These are phyloP conservation scores for Heliconius himera DNA, from an alignment of 1,140 invertebrate genomes.

Conservation along the genomic window DNA sequence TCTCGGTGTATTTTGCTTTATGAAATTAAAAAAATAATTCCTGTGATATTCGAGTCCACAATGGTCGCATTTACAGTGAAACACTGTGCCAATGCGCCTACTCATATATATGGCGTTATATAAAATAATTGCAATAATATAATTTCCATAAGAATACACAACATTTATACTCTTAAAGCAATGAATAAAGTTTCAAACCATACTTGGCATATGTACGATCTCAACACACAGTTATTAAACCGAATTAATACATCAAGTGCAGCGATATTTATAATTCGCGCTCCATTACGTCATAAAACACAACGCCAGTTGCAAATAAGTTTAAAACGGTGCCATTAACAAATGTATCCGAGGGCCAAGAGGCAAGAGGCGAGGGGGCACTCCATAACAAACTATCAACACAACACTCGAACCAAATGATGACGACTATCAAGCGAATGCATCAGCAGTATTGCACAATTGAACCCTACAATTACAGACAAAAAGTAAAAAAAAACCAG, in stretches of 20 bases:
- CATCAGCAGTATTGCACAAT: slow-evolving; percentile 76
- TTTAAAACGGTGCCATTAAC: slow-evolving; percentile 47
- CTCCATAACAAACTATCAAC: slow-evolving; percentile 76
- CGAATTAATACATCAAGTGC: slow-evolving; percentile 15
- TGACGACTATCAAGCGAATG: slow-evolving; percentile 72
- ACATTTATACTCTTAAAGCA: not conserved
- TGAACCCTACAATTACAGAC: slow-evolving; percentile 63
- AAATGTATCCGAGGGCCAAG: slow-evolving; percentile 46
- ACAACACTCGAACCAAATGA: slow-evolving; percentile 60
- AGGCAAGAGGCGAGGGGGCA: slow-evolving; percentile 27
- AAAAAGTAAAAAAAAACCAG: slow-evolving; percentile 54
- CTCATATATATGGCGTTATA: no score
- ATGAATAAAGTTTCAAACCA: not conserved
- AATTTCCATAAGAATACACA: no score
- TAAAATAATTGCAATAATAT: no score
- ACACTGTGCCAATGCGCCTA: no score
- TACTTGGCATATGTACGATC: not conserved
- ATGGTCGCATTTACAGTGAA: no score
- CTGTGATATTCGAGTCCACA: no score
- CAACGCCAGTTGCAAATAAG: slow-evolving; percentile 32
- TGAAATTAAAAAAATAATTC: no score
- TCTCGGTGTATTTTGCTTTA: no score
- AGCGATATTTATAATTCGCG: slow-evolving; percentile 19
- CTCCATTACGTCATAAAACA: slow-evolving; percentile 28
- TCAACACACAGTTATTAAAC: not conserved